These are phyloP conservation scores for Channallabes apus DNA, from an alignment of 2,797 vertebrate species.

Conservation along the genomic window DNA sequence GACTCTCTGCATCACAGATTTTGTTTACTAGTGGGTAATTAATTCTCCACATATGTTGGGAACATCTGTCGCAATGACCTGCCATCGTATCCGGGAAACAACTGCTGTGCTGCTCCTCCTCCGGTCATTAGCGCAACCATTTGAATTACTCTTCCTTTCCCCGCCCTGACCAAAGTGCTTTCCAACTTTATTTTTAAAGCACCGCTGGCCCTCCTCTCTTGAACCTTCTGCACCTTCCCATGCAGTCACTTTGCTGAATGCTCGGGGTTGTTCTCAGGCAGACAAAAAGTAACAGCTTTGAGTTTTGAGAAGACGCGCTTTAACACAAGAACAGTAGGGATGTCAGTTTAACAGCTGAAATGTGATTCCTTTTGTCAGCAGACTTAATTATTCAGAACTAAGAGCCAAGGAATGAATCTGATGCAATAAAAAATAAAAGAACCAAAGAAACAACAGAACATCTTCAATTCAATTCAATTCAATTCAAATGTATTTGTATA, in stretches of 20 bases:
- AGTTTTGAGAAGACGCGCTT: no score
- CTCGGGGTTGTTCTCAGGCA: background rate
- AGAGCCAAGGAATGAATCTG: no score
- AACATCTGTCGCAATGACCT: conserved; percentile 99
- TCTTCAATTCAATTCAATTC: no score
- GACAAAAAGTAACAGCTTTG: background rate
- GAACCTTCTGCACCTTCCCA: background rate
- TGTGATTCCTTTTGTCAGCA: background rate
- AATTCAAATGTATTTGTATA: no score
- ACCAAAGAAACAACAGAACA: no score
- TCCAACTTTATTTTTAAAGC: conserved; percentile 61
- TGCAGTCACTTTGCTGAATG: background rate
- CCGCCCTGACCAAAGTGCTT: conserved; percentile 56
- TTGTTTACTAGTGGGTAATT: conserved; percentile 99
- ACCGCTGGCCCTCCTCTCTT: conserved; percentile 21
- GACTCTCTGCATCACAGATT: conserved; percentile 91
- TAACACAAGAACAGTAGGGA: background rate
- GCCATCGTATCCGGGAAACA: conserved; percentile 91
- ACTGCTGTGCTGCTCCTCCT: conserved; percentile 87
- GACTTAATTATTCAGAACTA: background rate
- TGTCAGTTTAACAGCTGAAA: background rate
- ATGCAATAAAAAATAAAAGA: no score
- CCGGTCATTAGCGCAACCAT: conserved; percentile 83
- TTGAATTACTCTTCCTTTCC: conserved; percentile 72
- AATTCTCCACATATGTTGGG: conserved; percentile 99